Evolutionary conservation across 2,113 vertebrate species (phyloP), one percentile per base, ranked within the genome.

Genomic region (Neodontobutis hainanensis): DNA sequence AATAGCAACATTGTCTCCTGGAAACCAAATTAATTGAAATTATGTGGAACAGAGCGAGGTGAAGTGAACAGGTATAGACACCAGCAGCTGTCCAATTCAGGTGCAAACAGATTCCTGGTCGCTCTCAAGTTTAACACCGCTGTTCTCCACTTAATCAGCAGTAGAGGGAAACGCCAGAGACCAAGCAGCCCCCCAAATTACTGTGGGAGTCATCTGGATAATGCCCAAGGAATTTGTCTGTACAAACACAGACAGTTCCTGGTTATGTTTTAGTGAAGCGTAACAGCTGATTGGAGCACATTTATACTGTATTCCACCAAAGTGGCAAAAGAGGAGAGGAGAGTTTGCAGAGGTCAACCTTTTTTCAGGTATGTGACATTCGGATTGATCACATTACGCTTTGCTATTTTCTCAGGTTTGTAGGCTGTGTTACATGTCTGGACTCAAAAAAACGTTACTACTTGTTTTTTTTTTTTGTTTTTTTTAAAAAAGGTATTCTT

Each of bases 1-100:
- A 91, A 90, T 85, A 89, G 78, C 65, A 91, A 90, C 87, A 85
- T 87, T 71, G 87, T 91, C 77, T 91, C 87, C 62, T 78, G 85
- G 88, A 85, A 85, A 89, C 87, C 75, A 77, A 83, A 81, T 85
- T 70, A 76, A 85, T 85, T 87, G 61, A 89, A 87, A 82, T 78
- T 5, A 81, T 85, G 56, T 88, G 83, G 68, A 78, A 81, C 44
- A 14, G 40, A 68, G 68, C 48, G 14, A 58, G 27, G 11, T 73
- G 64, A 67, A 46, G 55, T 60, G 67, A 78, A 82, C 85, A 84
- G 80, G 84, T 85, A 88, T 69, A 83, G 82, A 87, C 80, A 83
- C 16, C 45, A 6, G 82, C 48, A 70, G 51, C 65, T 81, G 69
- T 81, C 74, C 51, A 40, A 73, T 69, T 50, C 55, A 70, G 1